A percentile compares a stretch with the other conserved stretches of the same genome.
phyloP scores from a whole-genome alignment of 2,888 invertebrate species.

The Belgica antarctica region DNA sequence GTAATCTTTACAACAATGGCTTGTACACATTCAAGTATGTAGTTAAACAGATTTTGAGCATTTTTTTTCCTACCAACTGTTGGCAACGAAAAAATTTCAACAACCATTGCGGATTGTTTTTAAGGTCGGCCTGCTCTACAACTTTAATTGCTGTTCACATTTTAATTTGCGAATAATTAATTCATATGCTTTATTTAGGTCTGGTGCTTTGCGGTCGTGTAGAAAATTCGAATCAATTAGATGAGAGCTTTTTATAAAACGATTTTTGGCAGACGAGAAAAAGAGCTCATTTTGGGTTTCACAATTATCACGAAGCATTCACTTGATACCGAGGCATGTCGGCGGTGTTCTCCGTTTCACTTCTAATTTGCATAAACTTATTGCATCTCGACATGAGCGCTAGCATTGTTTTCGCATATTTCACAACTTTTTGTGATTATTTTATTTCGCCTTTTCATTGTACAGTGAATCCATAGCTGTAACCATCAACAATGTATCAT shows the following conservation, averaged over 20 bases:
- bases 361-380: neutral
- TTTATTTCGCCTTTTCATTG: no score
- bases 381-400: neutral
- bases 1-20: neutral
- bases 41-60: neutral
- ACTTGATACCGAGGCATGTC: neutral
- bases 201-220: neutral
- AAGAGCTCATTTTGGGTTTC: neutral
- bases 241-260: neutral
- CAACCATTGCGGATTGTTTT: no score
- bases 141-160: slow-evolving; percentile 18
- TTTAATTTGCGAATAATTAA: slow-evolving; percentile 21
- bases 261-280: neutral
- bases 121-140: slow-evolving; percentile 8
- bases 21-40: neutral
- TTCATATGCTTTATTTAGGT: neutral
- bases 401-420: neutral
- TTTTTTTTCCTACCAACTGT: neutral
- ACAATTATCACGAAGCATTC: neutral
- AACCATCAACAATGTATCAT: no score
- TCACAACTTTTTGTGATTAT: no score
- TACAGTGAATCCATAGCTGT: no score
- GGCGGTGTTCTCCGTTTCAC: no score
- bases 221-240: neutral
- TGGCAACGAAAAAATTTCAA: neutral